Evolutionary conservation across 2,113 vertebrate genomes (phyloP).

Genomic region (Tympanuchus pallidicinctus): DNA sequence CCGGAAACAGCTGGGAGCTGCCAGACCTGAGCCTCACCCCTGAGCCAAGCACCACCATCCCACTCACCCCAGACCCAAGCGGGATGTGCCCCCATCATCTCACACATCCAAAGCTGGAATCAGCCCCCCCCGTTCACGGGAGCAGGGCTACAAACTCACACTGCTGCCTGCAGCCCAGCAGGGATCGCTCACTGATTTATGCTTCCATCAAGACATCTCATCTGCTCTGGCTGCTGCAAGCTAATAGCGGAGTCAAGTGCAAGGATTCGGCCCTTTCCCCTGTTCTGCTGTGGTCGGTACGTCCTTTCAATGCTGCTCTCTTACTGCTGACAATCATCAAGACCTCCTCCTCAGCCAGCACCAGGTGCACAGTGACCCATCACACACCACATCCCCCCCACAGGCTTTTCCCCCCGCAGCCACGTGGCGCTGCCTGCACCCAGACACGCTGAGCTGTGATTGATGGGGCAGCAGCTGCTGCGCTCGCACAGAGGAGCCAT

Average conservation of each 20-base stretch:
- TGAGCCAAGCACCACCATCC: background rate
- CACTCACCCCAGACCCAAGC: background rate
- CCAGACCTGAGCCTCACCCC: background rate
- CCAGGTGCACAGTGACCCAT: accelerated
- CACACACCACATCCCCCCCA: background rate
- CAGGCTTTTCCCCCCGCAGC: accelerated
- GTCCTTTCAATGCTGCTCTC: background rate
- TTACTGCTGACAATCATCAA: background rate
- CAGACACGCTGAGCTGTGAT: accelerated
- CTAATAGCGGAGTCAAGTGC: background rate
- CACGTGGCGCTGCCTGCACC: background rate
- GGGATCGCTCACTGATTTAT: accelerated
- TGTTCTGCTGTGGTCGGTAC: accelerated
- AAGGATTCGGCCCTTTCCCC: background rate
- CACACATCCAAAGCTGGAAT: background rate
- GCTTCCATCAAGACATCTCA: background rate
- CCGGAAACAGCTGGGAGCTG: slow-evolving; percentile 23
- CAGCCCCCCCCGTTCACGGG: too few relatives aligned
- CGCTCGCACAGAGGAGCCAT: background rate
- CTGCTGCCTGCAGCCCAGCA: background rate
- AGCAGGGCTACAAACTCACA: accelerated
- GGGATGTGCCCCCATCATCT: background rate
- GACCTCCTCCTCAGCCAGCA: background rate
- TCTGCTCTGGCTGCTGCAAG: background rate
- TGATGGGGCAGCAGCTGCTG: background rate